These are phyloP conservation scores for Hycleus phaleratus DNA, from an alignment of 1,140 invertebrate species.

Conservation along the genomic window DNA sequence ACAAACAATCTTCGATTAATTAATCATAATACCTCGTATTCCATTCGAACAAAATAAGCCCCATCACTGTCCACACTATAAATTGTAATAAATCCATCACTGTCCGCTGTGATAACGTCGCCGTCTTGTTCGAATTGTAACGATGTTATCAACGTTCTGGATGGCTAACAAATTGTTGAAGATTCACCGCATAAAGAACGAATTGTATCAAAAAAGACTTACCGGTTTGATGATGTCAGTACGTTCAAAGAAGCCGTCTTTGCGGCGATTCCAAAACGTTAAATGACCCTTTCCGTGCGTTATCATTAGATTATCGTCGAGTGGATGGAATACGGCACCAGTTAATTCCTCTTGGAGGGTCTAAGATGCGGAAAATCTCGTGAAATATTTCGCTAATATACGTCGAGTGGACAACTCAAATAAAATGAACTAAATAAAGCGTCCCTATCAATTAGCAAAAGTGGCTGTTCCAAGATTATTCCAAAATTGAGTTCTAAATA, in stretches of 20 bases:
- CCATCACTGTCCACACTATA: conserved; percentile 85
- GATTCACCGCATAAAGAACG: background rate
- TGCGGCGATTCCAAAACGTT: conserved; percentile 84
- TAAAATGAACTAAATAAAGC: no score
- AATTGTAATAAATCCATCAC: conserved; percentile 88
- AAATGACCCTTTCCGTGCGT: conserved; percentile 89
- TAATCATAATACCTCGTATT: conserved; percentile 58
- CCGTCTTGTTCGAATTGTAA: conserved; percentile 90
- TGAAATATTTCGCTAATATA: no score
- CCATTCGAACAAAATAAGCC: conserved; percentile 77
- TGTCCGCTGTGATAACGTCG: conserved; percentile 88
- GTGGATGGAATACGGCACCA: conserved; percentile 85
- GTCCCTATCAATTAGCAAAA: no score
- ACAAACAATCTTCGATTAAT: background rate
- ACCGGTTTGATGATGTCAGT: conserved; percentile 81
- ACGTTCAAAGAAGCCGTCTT: conserved; percentile 81
- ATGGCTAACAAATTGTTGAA: conserved; percentile 50
- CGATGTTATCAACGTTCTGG: conserved; percentile 71
- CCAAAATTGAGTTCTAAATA: no score
- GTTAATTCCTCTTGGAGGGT: conserved; percentile 82
- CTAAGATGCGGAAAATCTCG: conserved; percentile 42
- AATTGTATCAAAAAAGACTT: conserved; percentile 28
- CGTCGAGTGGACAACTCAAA: no score
- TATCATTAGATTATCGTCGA: conserved; percentile 87
- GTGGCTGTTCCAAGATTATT: no score